A percentile compares a stretch with the other conserved stretches of the same genome.
phyloP scores from a whole-genome alignment of 2,888 invertebrate species.

The Scaptodrosophila latifasciaeformis region DNA sequence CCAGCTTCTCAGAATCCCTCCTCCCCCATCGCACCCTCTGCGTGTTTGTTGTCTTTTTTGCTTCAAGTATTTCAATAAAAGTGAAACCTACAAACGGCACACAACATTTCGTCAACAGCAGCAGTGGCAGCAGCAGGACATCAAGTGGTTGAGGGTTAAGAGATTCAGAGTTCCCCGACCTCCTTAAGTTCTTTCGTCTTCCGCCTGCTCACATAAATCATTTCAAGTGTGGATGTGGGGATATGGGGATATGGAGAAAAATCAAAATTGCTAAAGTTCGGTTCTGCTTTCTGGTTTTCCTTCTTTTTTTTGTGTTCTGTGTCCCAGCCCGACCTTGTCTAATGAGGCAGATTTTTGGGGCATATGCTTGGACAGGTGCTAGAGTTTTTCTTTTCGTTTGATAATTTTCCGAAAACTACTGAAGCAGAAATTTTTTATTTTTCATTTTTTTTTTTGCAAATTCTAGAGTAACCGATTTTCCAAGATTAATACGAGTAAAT shows the following conservation, averaged over 20 bases:
- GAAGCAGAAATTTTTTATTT: too few relatives aligned
- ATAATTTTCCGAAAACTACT: too few relatives aligned
- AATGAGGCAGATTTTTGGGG: not conserved
- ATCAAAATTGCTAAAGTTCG: not conserved
- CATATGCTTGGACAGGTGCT: not conserved
- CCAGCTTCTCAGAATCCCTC: too few relatives aligned
- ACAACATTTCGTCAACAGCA: too few relatives aligned
- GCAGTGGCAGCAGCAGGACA: too few relatives aligned
- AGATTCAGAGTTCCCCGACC: too few relatives aligned
- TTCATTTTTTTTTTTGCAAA: too few relatives aligned
- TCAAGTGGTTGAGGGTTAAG: constrained; percentile 23
- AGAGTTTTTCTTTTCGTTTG: too few relatives aligned
- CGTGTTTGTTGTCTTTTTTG: constrained; percentile 35
- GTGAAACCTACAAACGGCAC: too few relatives aligned
- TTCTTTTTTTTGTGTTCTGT: not conserved
- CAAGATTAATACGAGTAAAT: constrained; percentile 21
- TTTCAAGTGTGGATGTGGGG: constrained; percentile 42
- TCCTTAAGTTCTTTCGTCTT: not conserved
- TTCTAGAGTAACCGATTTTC: too few relatives aligned
- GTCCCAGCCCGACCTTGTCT: too few relatives aligned
- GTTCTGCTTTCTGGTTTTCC: constrained; percentile 20
- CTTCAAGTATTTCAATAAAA: constrained; percentile 63
- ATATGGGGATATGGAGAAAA: too few relatives aligned
- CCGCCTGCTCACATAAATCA: constrained; percentile 48
- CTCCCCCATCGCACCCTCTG: not conserved